Conservation (phyloP, 2,888 invertebrate genomes). For the Polyommatus iphigenia region DNA sequence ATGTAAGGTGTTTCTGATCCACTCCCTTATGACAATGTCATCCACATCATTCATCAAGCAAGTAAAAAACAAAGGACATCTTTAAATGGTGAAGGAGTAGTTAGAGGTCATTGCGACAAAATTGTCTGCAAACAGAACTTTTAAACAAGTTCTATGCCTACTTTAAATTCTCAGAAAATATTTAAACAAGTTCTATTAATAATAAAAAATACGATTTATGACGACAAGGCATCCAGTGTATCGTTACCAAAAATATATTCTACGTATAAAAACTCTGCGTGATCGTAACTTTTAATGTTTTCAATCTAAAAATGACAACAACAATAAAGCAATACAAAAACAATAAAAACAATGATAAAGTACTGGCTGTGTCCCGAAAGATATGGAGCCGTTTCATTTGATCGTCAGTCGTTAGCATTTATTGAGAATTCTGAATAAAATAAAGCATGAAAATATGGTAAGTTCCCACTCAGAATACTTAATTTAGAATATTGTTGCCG, state of each 20-base stretch:
- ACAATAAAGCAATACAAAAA: constrained; percentile 20
- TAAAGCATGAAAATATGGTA: not conserved
- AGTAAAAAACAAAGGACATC: too few species aligned
- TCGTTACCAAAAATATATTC: constrained; percentile 8
- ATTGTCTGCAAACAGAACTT: too few species aligned
- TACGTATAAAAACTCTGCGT: constrained; percentile 6
- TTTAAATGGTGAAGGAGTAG: too few species aligned
- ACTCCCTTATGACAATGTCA: too few species aligned
- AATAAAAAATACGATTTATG: not conserved
- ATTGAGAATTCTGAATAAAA: constrained; percentile 26
- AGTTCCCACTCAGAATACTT: not conserved
- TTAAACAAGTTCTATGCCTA: too few species aligned
- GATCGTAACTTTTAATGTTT: constrained; percentile 12
- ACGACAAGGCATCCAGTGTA: not conserved
- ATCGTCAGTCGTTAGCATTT: constrained; percentile 17
- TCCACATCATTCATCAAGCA: too few species aligned
- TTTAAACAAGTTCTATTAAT: not conserved
- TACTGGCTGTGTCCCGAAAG: not conserved
- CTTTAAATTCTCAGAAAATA: not conserved
- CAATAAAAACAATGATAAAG: constrained; percentile 5
- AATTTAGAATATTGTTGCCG: not conserved
- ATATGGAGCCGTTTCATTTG: not conserved
- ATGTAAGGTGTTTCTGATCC: too few species aligned
- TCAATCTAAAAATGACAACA: constrained; percentile 20
- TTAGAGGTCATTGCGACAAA: too few species aligned